A percentile compares a stretch with the other conserved stretches of the same genome.
phyloP scores from a whole-genome alignment of 64 coral and sea anemone genomes.

The Actinia tenebrosa region DNA sequence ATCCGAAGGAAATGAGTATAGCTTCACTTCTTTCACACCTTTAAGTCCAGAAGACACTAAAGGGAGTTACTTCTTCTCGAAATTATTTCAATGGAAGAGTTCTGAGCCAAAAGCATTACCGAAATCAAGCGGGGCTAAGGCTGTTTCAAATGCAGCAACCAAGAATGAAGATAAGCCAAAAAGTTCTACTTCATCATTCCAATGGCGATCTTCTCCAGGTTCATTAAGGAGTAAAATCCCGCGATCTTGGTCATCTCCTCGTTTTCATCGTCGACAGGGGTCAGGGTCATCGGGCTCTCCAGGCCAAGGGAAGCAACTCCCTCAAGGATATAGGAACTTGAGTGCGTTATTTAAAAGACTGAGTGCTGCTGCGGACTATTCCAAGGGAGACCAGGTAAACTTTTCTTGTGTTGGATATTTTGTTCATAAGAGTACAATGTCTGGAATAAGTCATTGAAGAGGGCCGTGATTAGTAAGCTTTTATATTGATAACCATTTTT shows the following conservation, averaged over 20 bases:
- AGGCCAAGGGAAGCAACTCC: background rate
- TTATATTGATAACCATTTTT: too few species aligned
- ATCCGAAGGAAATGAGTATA: background rate
- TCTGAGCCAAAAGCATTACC: slow-evolving; percentile 28
- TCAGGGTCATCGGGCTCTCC: background rate
- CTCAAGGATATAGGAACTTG: slow-evolving; percentile 3
- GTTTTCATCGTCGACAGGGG: slow-evolving; percentile 5
- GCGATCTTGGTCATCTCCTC: slow-evolving; percentile 20
- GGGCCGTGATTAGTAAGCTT: too few species aligned
- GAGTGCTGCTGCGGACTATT: background rate
- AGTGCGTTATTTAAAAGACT: slow-evolving; percentile 26
- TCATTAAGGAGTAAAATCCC: background rate
- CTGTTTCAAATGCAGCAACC: background rate
- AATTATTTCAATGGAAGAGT: slow-evolving; percentile 58
- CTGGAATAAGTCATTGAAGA: too few species aligned
- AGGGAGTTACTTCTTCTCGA: slow-evolving; percentile 59
- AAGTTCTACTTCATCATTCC: background rate
- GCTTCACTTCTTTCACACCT: slow-evolving; percentile 78
- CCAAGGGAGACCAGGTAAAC: slow-evolving; percentile 9
- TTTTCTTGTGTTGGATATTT: background rate
- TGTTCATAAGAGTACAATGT: too few species aligned
- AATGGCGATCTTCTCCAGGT: background rate
- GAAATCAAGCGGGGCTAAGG: background rate
- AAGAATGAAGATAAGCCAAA: background rate
- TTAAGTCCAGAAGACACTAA: slow-evolving; percentile 72